phyloP scores from a whole-genome alignment of 2,888 invertebrate genomes.

The Anthophora plumipes region DNA sequence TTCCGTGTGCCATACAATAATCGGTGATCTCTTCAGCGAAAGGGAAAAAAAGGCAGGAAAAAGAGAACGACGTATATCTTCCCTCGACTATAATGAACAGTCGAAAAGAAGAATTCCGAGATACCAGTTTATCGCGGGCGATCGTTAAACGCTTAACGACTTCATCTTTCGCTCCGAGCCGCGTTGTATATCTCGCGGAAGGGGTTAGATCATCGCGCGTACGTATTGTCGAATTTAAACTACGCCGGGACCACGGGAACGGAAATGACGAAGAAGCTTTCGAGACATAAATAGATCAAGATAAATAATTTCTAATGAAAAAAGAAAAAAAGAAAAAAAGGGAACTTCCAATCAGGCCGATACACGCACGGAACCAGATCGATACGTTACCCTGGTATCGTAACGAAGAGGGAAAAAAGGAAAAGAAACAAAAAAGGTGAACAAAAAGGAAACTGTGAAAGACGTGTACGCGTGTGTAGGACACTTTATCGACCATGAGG shows the following conservation, averaged over 20 bases:
- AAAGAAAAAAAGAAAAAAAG: conserved; percentile 1
- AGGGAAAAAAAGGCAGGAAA: background rate
- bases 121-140: conserved; percentile 35
- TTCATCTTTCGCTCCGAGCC: conserved; percentile 34
- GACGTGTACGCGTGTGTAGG: conserved; percentile 6
- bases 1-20: background rate
- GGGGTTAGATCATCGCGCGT: conserved; percentile 28
- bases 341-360: conserved; percentile 10
- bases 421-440: background rate
- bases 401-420: background rate
- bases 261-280: conserved; percentile 36
- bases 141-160: conserved; percentile 62
- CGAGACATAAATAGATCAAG: conserved; percentile 38
- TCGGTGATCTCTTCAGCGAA: background rate
- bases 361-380: conserved; percentile 20
- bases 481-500: conserved; percentile 45
- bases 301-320: conserved; percentile 29
- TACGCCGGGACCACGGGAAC: conserved; percentile 3
- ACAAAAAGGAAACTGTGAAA: background rate
- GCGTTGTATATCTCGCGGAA: conserved; percentile 1
- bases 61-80: background rate
- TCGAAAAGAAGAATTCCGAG: conserved; percentile 31
- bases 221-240: conserved; percentile 24
- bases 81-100: background rate
- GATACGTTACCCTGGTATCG: conserved; percentile 9